Base-by-base conservation (phyloP, 2,888 invertebrate species). In the Dorcus hopei region DNA sequence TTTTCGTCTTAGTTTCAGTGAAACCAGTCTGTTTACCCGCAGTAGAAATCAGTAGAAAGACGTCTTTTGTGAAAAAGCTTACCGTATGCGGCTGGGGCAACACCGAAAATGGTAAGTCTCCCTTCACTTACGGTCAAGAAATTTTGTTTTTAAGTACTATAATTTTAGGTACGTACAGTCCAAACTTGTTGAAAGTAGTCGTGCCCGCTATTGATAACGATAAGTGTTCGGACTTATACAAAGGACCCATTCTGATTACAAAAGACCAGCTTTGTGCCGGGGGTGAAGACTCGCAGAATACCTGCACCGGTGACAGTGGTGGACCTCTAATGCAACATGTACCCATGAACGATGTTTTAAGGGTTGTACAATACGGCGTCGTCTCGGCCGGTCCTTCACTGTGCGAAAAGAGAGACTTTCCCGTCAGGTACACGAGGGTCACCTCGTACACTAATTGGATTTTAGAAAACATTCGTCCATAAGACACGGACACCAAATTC, bases 231-330 rank as follows among this genome's bases (percentile, higher is more conserved):
- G 61, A 53, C 43, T 63, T 49, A 7, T 79, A 72, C 64, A 70
- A 60, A 16, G 68, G 58, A 3, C 69, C 56, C 1, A 67, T 68
- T 3, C 55, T 68, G 53, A 59, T 74, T 50, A 55, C 67, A 23
- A 43, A 68, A 38, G 77, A 72, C n/a, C 84, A 86, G 67, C 68
- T 88, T 14, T 89, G 88, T 26, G 87, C 87, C 0, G 87, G 88
- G 2, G 88, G 87, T 0, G 72, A 76, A 2, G 74, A 72, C 14
- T 80, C 80, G 9, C 80, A 80, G 61, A 88, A 88, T 70, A 85
- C 88, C 0, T 89, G 89, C 65, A 76, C 79, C 0, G 88, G 88
- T 0, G 89, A 89, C 68, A 87, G 87, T 9, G 89, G 89, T 0
- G 89, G 89, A 0, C 89, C 89, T 0, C 79, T 89, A 19, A 48